A percentile compares a stretch with the other conserved stretches of the same genome.
Conservation (phyloP, 1,140 invertebrate species). For the Teleogryllus occipitalis region DNA sequence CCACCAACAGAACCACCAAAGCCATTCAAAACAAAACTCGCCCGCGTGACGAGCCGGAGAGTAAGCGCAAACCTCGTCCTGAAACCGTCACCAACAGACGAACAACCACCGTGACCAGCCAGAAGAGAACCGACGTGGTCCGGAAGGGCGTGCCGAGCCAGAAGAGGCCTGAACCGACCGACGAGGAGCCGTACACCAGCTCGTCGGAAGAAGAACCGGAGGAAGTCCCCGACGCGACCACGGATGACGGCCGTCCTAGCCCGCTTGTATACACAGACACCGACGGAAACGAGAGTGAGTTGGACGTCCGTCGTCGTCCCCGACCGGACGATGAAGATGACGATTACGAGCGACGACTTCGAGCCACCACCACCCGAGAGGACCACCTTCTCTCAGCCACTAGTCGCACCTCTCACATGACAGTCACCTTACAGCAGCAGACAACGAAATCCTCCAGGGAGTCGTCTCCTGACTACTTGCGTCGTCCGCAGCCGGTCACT, state of each 20-base stretch:
- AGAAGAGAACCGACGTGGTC: not conserved
- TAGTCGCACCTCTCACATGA: conserved; percentile 9
- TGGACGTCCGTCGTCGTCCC: conserved; percentile 22
- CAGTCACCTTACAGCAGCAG: conserved; percentile 52
- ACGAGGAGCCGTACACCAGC: not conserved
- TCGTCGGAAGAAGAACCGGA: conserved; percentile 10
- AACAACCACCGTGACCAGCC: not conserved
- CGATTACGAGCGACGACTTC: conserved; percentile 14
- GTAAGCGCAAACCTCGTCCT: too few relatives aligned
- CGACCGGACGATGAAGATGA: conserved; percentile 24
- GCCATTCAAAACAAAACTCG: not conserved
- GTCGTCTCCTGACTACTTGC: conserved; percentile 49
- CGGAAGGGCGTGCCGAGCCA: not conserved
- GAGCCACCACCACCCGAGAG: conserved; percentile 22
- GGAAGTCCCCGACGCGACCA: not conserved
- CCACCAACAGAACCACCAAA: not conserved
- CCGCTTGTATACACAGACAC: conserved; percentile 11
- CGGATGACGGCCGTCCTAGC: conserved; percentile 24
- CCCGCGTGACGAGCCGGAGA: too few relatives aligned
- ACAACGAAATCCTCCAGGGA: conserved; percentile 62
- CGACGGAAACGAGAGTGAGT: conserved; percentile 23
- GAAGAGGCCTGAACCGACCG: not conserved
- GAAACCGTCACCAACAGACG: not conserved
- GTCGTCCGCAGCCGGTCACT: conserved; percentile 9
- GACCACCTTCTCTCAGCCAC: not conserved